These are phyloP conservation scores for Tauraco erythrolophus DNA, from an alignment of 2,113 vertebrate genomes.

Conservation along the genomic window DNA sequence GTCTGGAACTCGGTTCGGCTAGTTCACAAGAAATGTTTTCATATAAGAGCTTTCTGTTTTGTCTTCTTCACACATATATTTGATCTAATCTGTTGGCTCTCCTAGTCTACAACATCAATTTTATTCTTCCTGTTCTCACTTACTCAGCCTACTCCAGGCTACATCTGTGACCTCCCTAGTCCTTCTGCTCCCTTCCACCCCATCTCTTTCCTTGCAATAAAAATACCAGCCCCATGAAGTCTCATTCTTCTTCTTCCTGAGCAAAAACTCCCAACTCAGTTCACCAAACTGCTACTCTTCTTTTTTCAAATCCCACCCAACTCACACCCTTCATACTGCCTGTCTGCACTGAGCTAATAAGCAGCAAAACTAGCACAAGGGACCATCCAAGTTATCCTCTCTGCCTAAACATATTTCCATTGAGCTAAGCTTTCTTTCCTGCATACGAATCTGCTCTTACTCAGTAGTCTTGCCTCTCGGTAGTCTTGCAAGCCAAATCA, in stretches of 20 bases:
- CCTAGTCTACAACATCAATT: background rate
- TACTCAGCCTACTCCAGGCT: background rate
- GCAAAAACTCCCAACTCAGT: background rate
- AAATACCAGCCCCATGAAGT: background rate
- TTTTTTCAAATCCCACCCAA: background rate
- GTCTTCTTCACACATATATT: constrained; percentile 38
- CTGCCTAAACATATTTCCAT: background rate
- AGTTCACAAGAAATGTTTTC: background rate
- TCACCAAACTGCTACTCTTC: background rate
- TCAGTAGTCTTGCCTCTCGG: background rate
- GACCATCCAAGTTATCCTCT: background rate
- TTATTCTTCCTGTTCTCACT: constrained; percentile 49
- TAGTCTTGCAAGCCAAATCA: background rate
- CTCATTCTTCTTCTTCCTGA: background rate
- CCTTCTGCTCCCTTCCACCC: background rate
- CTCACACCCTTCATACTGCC: background rate
- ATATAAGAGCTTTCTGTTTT: constrained; percentile 27
- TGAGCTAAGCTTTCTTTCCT: background rate
- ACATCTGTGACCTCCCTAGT: background rate
- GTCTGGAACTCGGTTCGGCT: constrained; percentile 4
- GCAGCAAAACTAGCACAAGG: background rate
- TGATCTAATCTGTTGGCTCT: constrained; percentile 36
- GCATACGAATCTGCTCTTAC: background rate
- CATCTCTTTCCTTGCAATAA: background rate
- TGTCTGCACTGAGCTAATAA: background rate